A percentile compares a stretch with the other conserved stretches of the same genome.
phyloP scores from a whole-genome alignment of 2,888 invertebrate species.

The Drosophila rubida region DNA sequence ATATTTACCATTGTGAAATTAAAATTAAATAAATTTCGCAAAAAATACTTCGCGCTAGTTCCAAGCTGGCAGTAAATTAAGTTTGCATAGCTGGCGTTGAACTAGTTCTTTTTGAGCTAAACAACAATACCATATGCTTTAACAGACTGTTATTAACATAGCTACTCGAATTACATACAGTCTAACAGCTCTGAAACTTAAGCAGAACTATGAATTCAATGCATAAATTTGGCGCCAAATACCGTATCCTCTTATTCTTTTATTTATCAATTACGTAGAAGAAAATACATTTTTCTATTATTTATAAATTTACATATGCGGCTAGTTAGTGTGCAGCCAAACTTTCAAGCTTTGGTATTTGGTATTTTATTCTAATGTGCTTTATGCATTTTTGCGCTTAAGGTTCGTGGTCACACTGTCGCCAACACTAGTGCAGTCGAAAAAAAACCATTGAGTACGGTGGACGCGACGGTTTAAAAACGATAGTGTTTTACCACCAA shows the following conservation, averaged over 20 bases:
- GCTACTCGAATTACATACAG: background rate
- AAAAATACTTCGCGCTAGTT: constrained; percentile 8
- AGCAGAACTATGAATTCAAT: background rate
- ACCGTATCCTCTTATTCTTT: background rate
- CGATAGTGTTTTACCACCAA: constrained; percentile 42
- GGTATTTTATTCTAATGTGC: constrained; percentile 12
- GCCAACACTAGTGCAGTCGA: constrained; percentile 46
- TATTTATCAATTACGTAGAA: too few relatives aligned
- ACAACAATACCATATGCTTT: constrained; percentile 17
- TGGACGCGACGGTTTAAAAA: constrained; percentile 28
- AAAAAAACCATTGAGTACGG: constrained; percentile 48
- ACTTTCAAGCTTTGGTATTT: background rate
- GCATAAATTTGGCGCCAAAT: too few relatives aligned
- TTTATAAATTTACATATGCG: background rate
- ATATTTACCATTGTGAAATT: constrained; percentile 48
- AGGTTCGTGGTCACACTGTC: constrained; percentile 37
- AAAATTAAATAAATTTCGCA: background rate
- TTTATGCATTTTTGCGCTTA: background rate
- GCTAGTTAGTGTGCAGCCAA: background rate
- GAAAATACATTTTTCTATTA: too few relatives aligned
- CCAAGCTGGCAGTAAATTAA: constrained; percentile 11
- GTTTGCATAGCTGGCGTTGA: background rate
- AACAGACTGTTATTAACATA: background rate
- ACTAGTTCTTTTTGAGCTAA: constrained; percentile 17
- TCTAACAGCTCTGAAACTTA: background rate